Evolutionary conservation across 35 echinoderm and acorn worm genomes (phyloP).

Genomic region (Holothuria glaberrima): DNA sequence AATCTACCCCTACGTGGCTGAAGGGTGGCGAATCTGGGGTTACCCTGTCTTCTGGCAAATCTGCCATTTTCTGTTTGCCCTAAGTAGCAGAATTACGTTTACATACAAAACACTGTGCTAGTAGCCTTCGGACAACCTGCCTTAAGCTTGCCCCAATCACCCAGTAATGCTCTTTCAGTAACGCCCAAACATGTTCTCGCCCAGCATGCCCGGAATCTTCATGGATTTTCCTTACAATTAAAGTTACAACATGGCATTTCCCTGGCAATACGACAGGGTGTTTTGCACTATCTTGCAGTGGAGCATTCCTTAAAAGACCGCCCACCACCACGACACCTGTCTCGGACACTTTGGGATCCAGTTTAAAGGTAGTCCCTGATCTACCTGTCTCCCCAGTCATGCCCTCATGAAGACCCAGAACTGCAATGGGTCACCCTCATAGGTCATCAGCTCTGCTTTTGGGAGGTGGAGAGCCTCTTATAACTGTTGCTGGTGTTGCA

Average conservation of each 20-base stretch:
- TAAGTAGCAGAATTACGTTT: background rate
- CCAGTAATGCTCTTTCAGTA: constrained; percentile 29
- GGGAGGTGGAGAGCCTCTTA: constrained; percentile 57
- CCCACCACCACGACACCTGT: constrained; percentile 52
- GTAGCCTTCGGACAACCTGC: constrained; percentile 30
- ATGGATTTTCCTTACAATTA: constrained; percentile 56
- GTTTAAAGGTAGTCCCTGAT: background rate
- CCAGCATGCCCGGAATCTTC: constrained; percentile 48
- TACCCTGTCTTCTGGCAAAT: constrained; percentile 65
- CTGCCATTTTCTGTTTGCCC: constrained; percentile 71
- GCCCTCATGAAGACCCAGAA: constrained; percentile 26
- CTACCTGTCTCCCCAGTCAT: background rate
- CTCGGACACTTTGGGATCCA: background rate
- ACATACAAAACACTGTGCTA: constrained; percentile 61
- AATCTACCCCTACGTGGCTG: constrained; percentile 67
- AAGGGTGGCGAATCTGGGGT: constrained; percentile 66
- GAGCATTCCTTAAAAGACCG: constrained; percentile 55
- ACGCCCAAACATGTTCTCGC: constrained; percentile 36
- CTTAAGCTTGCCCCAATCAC: constrained; percentile 20
- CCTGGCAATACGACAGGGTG: constrained; percentile 60
- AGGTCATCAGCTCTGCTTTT: constrained; percentile 31
- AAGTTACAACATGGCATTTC: constrained; percentile 19
- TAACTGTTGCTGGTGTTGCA: constrained; percentile 42
- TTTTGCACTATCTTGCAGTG: constrained; percentile 44
- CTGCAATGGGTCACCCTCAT: constrained; percentile 59